phyloP scores from a whole-genome alignment of 2,797 vertebrate species.

The Sarcophilus harrisii region DNA sequence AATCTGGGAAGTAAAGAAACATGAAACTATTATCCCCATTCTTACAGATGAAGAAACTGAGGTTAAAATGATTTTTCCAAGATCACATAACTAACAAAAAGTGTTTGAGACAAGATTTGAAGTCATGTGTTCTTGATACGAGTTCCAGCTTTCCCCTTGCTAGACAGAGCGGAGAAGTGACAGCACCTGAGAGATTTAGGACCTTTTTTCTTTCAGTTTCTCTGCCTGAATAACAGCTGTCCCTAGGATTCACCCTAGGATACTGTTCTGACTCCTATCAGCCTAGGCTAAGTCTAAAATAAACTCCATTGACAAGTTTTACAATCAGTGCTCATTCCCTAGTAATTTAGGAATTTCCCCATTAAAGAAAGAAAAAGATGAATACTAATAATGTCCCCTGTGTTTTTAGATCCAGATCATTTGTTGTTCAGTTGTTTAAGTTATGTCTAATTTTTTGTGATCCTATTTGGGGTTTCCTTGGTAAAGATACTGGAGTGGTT shows the following conservation, averaged over 20 bases:
- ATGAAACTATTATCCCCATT: background rate
- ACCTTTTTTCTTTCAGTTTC: background rate
- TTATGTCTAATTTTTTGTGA: too few species aligned
- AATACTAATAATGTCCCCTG: background rate
- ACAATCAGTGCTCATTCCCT: background rate
- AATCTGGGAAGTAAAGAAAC: background rate
- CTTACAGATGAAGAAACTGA: background rate
- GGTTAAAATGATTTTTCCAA: background rate
- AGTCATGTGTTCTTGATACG: background rate
- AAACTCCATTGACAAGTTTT: background rate
- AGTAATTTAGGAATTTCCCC: background rate
- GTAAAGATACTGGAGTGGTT: background rate
- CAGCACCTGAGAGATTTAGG: background rate
- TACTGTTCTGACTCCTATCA: background rate
- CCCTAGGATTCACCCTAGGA: background rate
- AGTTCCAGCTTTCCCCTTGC: background rate
- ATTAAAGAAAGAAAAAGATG: background rate
- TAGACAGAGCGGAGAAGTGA: background rate
- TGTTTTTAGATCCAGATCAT: background rate
- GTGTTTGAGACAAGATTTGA: background rate
- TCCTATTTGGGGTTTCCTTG: too few species aligned
- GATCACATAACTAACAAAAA: background rate
- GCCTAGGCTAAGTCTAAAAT: background rate
- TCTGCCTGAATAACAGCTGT: background rate
- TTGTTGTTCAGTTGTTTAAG: background rate